Base-by-base conservation (phyloP, 2,888 invertebrate genomes). In the Pseudoips prasinana region DNA sequence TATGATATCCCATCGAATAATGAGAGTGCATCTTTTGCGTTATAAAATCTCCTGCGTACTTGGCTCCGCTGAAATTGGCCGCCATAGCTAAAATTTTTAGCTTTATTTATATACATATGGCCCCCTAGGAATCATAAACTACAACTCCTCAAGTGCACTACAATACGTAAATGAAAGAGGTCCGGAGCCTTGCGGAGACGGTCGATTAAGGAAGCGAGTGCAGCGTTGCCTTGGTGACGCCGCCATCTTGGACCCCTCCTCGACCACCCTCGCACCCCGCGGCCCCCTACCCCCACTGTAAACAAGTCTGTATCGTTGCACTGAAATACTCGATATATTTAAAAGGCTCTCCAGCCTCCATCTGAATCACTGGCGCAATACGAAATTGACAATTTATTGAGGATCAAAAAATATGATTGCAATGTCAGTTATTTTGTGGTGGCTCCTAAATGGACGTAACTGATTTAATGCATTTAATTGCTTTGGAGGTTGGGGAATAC, bases 121-220 rank as follows among this genome's bases (percentile, higher is more conserved):
- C 14, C 3, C 14, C 14, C 2, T 14, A 2, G 5, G 14, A n/a
- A 52, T 62, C 64, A 73, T 76, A 73, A 76, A 78, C 73, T 64
- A 74, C 60, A 45, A 49, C 63, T 63, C 54, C 57, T 48, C 64
- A 73, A 80, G 77, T 86, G 85, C 84, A 87, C 75, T 83, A 84
- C 80, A 77, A 83, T 82, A 84, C 68, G 85, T 84, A 84, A 82
- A 79, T 75, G 83, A 75, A 70, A 67, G 61, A 56, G 56, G 62
- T 60, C 64, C 61, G 65, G 65, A 64, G 59, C 59, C 73, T 73
- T 80, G 74, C 69, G 76, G 76, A 76, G 77, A 75, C 86, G 87
- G 87, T 88, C 87, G 87, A 88, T 87, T 85, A 88, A 87, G 86
- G 87, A 88, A 87, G 86, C 80, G 76, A 86, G 75, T 87, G 87